Percentiles rank a stretch among this genome's conserved stretches.
These are phyloP conservation scores for Branchellion lobata DNA, from an alignment of 2,888 invertebrate genomes.

Conservation along the genomic window DNA sequence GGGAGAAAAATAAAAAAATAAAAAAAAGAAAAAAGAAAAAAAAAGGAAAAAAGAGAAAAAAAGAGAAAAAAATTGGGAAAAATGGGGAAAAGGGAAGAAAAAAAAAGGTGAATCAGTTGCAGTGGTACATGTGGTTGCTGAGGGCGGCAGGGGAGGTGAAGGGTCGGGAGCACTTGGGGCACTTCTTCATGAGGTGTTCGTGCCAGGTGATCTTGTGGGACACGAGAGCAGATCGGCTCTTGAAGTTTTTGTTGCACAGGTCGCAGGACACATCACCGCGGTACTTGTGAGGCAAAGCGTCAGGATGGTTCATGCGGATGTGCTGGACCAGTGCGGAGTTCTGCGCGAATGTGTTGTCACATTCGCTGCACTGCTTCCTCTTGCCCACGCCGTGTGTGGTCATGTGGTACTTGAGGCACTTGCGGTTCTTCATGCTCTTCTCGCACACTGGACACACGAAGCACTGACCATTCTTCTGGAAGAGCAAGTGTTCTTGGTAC, in stretches of 20 bases:
- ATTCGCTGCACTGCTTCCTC: slow-evolving; percentile 30
- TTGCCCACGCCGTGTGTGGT: slow-evolving; percentile 34
- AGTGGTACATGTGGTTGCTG: slow-evolving; percentile 37
- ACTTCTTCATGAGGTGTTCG: slow-evolving; percentile 32
- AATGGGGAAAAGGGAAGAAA: too few species aligned
- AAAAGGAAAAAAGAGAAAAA: neutral
- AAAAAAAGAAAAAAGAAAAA: neutral
- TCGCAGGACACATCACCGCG: slow-evolving; percentile 34
- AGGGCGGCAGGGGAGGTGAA: slow-evolving; percentile 39
- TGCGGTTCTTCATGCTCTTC: slow-evolving; percentile 40
- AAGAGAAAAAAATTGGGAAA: neutral
- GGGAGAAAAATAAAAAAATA: too few species aligned
- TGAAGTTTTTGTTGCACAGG: slow-evolving; percentile 27
- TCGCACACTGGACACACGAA: slow-evolving; percentile 38
- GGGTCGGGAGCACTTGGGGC: slow-evolving; percentile 22
- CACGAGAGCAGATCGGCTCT: slow-evolving; percentile 14
- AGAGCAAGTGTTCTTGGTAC: slow-evolving; percentile 35
- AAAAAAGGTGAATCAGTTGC: slow-evolving; percentile 6
- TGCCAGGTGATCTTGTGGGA: slow-evolving; percentile 33
- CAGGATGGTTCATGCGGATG: slow-evolving; percentile 40
- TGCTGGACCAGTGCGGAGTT: slow-evolving; percentile 38
- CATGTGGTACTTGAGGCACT: slow-evolving; percentile 44
- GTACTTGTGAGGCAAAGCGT: slow-evolving; percentile 24
- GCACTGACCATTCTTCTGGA: slow-evolving; percentile 24
- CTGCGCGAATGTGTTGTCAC: slow-evolving; percentile 36